These are phyloP conservation scores for Scaptomyza montana DNA, from an alignment of 1,140 invertebrate species.

Conservation along the genomic window DNA sequence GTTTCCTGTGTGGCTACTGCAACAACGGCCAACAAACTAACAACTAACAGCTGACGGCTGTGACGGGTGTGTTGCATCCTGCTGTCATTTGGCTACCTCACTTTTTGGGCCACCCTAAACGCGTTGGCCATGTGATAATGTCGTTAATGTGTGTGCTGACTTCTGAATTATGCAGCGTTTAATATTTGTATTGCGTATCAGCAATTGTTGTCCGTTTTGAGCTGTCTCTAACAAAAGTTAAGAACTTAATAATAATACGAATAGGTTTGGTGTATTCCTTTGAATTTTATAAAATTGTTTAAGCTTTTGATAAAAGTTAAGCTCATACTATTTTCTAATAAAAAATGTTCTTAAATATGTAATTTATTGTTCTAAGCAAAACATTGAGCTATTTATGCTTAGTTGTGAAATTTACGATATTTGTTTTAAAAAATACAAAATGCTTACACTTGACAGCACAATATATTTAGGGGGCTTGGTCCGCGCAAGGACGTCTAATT, in stretches of 20 bases:
- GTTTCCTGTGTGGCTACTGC: slow-evolving; percentile 55
- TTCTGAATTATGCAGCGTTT: slow-evolving; percentile 33
- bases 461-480: slow-evolving; percentile 23
- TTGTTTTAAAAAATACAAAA: background rate
- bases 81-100: slow-evolving; percentile 70
- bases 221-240: too few species aligned
- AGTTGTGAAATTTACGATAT: background rate
- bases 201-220: slow-evolving; percentile 15
- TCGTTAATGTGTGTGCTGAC: slow-evolving; percentile 52
- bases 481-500: slow-evolving; percentile 35
- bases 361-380: too few species aligned
- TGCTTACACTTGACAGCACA: slow-evolving; percentile 34
- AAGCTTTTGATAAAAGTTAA: too few species aligned
- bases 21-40: slow-evolving; percentile 6
- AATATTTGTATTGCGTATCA: slow-evolving; percentile 34
- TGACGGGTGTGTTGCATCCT: slow-evolving; percentile 56
- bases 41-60: slow-evolving; percentile 9
- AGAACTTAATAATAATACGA: too few species aligned
- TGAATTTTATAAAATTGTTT: too few species aligned
- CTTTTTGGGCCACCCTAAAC: slow-evolving; percentile 39
- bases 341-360: too few species aligned
- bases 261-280: too few species aligned
- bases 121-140: slow-evolving; percentile 47
- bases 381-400: too few species aligned
- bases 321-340: too few species aligned